Conservation (phyloP, 2,113 vertebrate genomes). For the Alethe castanea region DNA sequence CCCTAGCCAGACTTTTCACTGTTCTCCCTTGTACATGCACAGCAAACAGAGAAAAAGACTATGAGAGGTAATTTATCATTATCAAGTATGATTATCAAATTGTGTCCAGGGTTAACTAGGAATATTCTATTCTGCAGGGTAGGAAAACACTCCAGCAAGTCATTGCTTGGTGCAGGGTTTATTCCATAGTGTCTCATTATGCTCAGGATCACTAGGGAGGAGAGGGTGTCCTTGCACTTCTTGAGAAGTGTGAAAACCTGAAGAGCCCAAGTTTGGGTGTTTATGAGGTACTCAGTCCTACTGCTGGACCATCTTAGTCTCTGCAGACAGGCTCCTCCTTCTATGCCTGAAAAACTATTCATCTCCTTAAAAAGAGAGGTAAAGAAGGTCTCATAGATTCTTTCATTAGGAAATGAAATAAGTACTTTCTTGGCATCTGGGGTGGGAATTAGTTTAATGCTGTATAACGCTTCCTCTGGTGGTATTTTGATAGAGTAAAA, state of each 20-base stretch:
- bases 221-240: neutral
- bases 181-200: neutral
- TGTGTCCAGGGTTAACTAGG: neutral
- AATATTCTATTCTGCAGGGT: neutral
- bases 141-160: accelerated
- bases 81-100: neutral
- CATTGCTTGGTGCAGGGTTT: neutral
- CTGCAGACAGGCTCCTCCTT: neutral
- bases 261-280: neutral
- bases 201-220: neutral
- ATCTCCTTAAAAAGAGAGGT: neutral
- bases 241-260: neutral
- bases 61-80: neutral
- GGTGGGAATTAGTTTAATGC: neutral
- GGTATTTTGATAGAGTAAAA: neutral
- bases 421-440: neutral
- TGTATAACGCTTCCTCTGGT: neutral
- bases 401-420: neutral
- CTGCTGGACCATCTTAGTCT: accelerated
- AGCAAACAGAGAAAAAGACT: neutral
- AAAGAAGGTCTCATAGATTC: neutral
- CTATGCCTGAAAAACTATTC: neutral
- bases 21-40: neutral
- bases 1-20: neutral
- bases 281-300: neutral